These are phyloP conservation scores for Mallateleia sp. DNA, from an alignment of 2,888 invertebrate genomes.

Conservation along the genomic window DNA sequence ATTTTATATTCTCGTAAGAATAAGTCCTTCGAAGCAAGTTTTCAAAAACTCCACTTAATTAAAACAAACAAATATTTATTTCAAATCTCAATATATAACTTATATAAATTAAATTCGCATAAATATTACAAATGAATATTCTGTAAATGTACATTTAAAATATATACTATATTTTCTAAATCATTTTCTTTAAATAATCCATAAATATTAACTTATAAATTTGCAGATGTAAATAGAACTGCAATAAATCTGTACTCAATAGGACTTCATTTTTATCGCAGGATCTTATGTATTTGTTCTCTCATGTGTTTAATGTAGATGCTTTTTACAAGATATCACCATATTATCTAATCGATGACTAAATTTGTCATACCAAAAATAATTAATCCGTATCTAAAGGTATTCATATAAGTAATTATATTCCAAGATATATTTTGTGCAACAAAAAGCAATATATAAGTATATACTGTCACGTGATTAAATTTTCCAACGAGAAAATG, in stretches of 20 bases:
- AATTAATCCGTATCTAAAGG: conserved; percentile 49
- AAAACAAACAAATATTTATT: conserved; percentile 30
- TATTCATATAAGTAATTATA: conserved; percentile 47
- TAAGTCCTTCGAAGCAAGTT: conserved; percentile 12
- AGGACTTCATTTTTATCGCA: conserved; percentile 38
- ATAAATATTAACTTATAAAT: conserved; percentile 33
- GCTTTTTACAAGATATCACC: conserved; percentile 44
- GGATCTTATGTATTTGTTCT: conserved; percentile 21
- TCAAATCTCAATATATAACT: conserved; percentile 36
- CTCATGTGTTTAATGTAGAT: conserved; percentile 22
- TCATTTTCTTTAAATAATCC: conserved; percentile 23
- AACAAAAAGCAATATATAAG: too few relatives aligned
- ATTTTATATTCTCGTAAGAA: conserved; percentile 14
- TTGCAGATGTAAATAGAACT: conserved; percentile 16
- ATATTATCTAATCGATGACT: conserved; percentile 54
- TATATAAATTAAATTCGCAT: conserved; percentile 45
- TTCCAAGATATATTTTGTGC: conserved; percentile 53
- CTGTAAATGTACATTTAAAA: conserved; percentile 31
- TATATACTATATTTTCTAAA: conserved; percentile 10
- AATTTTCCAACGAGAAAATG: too few relatives aligned
- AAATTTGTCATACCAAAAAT: conserved; percentile 68
- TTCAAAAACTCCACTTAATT: conserved; percentile 9
- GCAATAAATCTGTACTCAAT: conserved; percentile 16
- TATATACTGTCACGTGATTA: too few relatives aligned
- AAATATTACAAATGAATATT: conserved; percentile 43